Base-by-base conservation (phyloP, 23 tunicate species). In the Ciona savignyi region DNA sequence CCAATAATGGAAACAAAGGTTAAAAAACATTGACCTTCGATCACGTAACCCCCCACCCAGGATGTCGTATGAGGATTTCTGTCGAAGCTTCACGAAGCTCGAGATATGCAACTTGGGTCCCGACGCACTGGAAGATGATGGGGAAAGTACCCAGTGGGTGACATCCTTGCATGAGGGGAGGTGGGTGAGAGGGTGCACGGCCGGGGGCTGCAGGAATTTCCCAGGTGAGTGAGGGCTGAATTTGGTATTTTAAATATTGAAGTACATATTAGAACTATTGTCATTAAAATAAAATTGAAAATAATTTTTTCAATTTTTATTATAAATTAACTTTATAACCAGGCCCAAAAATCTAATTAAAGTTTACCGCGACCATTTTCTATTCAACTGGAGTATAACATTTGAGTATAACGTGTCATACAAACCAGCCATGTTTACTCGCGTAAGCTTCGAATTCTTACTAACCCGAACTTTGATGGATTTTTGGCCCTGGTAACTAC, bases 121-220 rank as follows among this genome's bases (percentile, higher is more conserved):
- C 1, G 99, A 95, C 33, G 91, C 96, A 1, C 68, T 95, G 65
- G 90, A 83, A 60, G 96, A 91, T 35, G 95, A 87, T 75, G 90
- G 87, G 22, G 84, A 34, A 21, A 71, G 82, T 68, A 62, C 82
- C 11, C 82, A 86, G 31, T 95, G 99, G 99, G 77, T 95, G 19
- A 86, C 99, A 21, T 75, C 96, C 29, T 70, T 85, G 6, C 92
- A 88, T 73, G 96, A 88, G 27, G 93, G 96, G 28, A 48, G 98
- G 3, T 95, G 96, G 99, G 76, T 77, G 23, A 62, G 92, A n/a
- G 96, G 96, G 27, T 89, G 90, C 77, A 88, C 92, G n/a, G 99
- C 99, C 1, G 99, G 99, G 21, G 99, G 99, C 34, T 95, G 99
- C 84, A 84, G 96, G 66, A 95, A 95, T 56, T 95, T 95, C 56